phyloP scores from a whole-genome alignment of 2,888 invertebrate species.

The Mechanitis messenoides region DNA sequence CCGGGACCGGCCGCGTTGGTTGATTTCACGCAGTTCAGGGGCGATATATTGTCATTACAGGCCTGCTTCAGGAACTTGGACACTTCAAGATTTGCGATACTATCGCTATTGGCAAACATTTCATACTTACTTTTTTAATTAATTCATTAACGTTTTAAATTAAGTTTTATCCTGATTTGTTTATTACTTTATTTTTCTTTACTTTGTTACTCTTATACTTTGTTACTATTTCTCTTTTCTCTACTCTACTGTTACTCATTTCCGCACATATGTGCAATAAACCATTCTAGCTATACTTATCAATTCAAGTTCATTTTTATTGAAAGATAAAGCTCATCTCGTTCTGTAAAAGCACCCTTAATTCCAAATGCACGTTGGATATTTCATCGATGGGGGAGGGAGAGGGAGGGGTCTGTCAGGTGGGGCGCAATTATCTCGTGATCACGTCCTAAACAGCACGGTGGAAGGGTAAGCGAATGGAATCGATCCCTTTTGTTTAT shows the following conservation, averaged over 20 bases:
- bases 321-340: constrained; percentile 25
- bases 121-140: background rate
- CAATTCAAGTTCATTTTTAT: background rate
- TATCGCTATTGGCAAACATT: background rate
- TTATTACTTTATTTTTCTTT: background rate
- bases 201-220: no score
- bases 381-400: constrained; percentile 37
- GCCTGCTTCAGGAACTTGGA: constrained; percentile 34
- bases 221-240: no score
- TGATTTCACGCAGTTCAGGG: constrained; percentile 66
- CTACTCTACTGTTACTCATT: no score
- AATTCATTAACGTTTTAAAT: background rate
- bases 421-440: constrained; percentile 46
- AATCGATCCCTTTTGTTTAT: constrained; percentile 48
- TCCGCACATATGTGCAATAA: no score
- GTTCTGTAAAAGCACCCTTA: constrained; percentile 29
- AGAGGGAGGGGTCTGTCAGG: constrained; percentile 35
- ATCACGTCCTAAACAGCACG: constrained; percentile 51
- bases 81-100: constrained; percentile 23
- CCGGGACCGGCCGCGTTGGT: constrained; percentile 45
- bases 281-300: background rate
- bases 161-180: background rate
- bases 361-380: constrained; percentile 53
- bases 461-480: constrained; percentile 44
- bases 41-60: constrained; percentile 66